Evolutionary conservation across 2,888 invertebrate species (phyloP), one percentile per base, ranked within the genome.

Genomic region (Microctonus brassicae): DNA sequence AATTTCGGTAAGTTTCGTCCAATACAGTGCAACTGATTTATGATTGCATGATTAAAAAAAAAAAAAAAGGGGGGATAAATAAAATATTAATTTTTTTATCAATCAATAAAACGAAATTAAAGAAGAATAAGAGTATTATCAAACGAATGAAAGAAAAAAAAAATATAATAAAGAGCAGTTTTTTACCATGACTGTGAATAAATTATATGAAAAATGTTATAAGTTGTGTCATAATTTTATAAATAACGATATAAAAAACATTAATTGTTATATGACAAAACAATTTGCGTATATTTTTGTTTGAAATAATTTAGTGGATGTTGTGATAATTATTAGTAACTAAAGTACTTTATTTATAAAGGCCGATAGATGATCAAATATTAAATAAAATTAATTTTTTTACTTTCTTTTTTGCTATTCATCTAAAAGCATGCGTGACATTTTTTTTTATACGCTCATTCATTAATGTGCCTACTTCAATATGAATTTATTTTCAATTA

Each of bases 1-100:
- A 95, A 95, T 89, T 90, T 94, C 87, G 94, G 92, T 92, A 89
- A 91, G 90, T 89, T 85, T 79, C 83, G 86, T 82, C 86, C 87
- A 78, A 87, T 87, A 79, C 87, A 87, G 83, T 87, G 87, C 83
- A 87, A 87, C 84, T 87, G 85, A 87, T 77, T 62, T 69, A 20
- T 47, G 0, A 47, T 20, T 6, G 2, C 17, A 74, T 71, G 73
- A 29, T 3, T 29, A 29, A 29, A 7, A 47, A n/a, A n/a, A n/a
- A n/a, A n/a, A 7, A 47, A n/a, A n/a, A n/a, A n/a, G n/a, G n/a
- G n/a, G n/a, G n/a, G n/a, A n/a, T n/a, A n/a, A n/a, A n/a, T n/a
- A n/a, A n/a, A n/a, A n/a, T n/a, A n/a, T n/a, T 6, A 47, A 17
- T 47, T 17, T 47, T 47, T 9, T 47, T 1, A 7, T 17, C 17